Evolutionary conservation across 2,113 vertebrate genomes (phyloP), one percentile per base, ranked within the genome.

Genomic region (Ammodytes dubius): DNA sequence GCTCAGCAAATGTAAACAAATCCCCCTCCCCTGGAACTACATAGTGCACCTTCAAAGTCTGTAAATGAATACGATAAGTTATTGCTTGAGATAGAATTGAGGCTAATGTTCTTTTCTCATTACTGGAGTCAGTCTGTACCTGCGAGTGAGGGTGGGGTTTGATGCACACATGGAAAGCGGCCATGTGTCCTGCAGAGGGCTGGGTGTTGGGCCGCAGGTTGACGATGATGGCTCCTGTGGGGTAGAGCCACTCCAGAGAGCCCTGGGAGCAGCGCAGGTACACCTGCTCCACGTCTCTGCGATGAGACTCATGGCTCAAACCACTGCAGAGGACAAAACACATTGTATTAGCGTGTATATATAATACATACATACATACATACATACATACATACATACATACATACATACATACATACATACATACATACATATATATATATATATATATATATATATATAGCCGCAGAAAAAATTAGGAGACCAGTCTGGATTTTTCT

Each of bases 201-300:
- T 94, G 93, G 37, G 94, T 96, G 90, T 99, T 99, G 84, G 97
- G 96, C 5, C 97, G 88, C 69, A 99, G 94, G 93, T 99, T 98
- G 88, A 99, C 90, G 0, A 98, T 97, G 69, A 99, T 94, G 0
- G 98, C 98, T 8, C 98, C 98, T 0, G 96, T 98, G 17, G 98
- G 98, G 91, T 99, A 99, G 89, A 99, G 95, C 98, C 98, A 99
- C 90, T 99, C 96, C 69, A 99, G 94, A 0, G 95, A 93, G 1
- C 98, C 98, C 74, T 97, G 95, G 0, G 97, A 95, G 79, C 98
- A 99, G 76, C 98, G 97, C 47, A 99, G 96, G 90, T 99, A 99
- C 82, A 99, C 95, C 95, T 99, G 98, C 85, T 98, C 97, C 74
- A 99, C 97, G 63, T 99, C 97, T 88, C 98, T 96, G 79, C 93